A percentile compares a stretch with the other conserved stretches of the same genome.
phyloP scores from a whole-genome alignment of 2,888 invertebrate species.

The Pteria penguin region DNA sequence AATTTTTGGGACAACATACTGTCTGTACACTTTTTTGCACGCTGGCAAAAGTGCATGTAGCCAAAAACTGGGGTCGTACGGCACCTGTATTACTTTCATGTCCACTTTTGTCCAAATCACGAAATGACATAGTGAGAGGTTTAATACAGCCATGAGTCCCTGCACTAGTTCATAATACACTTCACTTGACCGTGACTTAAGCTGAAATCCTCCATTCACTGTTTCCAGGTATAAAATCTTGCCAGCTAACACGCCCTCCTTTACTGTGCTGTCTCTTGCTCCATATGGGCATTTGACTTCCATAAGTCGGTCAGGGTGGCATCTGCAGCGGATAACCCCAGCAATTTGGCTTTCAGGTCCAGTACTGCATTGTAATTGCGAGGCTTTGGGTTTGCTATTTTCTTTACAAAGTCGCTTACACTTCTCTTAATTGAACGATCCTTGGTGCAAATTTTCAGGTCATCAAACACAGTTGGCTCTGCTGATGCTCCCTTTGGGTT shows the following conservation, averaged over 20 bases:
- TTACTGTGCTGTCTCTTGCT: constrained; percentile 4
- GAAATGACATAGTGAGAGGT: constrained; percentile 19
- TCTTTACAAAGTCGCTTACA: constrained; percentile 16
- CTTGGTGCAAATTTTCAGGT: constrained; percentile 10
- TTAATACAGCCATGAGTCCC: constrained; percentile 18
- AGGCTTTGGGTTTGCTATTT: background rate
- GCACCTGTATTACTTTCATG: background rate
- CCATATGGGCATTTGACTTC: constrained; percentile 37
- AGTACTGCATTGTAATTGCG: constrained; percentile 23
- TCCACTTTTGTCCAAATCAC: constrained; percentile 37
- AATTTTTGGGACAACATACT: background rate
- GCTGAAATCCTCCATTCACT: background rate
- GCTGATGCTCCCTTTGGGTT: constrained; percentile 25
- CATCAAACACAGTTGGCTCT: constrained; percentile 9
- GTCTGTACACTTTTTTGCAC: background rate
- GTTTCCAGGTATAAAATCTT: constrained; percentile 10
- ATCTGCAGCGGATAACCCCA: constrained; percentile 28
- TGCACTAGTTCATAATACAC: constrained; percentile 33
- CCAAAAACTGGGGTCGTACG: constrained; percentile 16
- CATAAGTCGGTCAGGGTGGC: constrained; percentile 18
- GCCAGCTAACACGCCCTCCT: constrained; percentile 3
- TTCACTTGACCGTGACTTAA: background rate
- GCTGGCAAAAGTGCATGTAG: background rate
- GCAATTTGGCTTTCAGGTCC: constrained; percentile 24
- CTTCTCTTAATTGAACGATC: constrained; percentile 14